A percentile compares a stretch with the other conserved stretches of the same genome.
phyloP scores from a whole-genome alignment of 2,888 invertebrate genomes.

The Cryptus viduatorius region DNA sequence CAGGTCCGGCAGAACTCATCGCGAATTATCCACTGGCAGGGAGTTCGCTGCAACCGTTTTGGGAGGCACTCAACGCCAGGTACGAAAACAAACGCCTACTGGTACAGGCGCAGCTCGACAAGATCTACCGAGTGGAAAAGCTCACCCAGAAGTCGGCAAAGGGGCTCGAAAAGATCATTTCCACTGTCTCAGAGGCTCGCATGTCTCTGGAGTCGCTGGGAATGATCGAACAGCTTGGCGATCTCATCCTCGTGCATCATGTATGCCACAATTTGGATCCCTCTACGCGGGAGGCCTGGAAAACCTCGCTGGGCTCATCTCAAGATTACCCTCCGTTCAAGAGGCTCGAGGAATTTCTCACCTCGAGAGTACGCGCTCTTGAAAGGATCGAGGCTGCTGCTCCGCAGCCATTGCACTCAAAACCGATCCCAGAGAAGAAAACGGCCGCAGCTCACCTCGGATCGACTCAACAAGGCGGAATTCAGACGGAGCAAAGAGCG shows the following conservation, averaged over 20 bases:
- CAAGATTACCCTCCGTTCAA: slow-evolving; percentile 17
- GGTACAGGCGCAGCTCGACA: slow-evolving; percentile 36
- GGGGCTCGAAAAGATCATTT: slow-evolving; percentile 9
- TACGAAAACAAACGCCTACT: slow-evolving; percentile 38
- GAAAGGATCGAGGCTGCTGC: slow-evolving; percentile 8
- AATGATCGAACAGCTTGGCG: neutral
- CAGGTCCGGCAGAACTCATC: neutral
- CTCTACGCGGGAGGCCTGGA: slow-evolving; percentile 29
- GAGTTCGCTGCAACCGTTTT: slow-evolving; percentile 39
- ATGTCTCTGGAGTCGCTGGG: slow-evolving; percentile 7
- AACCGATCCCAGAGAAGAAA: neutral
- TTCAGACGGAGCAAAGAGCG: neutral
- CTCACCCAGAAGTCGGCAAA: neutral
- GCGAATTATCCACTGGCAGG: neutral
- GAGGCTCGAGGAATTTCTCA: slow-evolving; percentile 33
- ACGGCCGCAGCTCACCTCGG: neutral
- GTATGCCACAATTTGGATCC: slow-evolving; percentile 18
- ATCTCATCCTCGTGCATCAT: slow-evolving; percentile 20
- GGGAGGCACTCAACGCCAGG: slow-evolving; percentile 3
- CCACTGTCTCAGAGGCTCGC: slow-evolving; percentile 3
- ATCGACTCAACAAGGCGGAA: neutral
- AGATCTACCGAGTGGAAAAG: neutral
- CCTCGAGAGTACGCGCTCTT: neutral
- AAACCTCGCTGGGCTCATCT: slow-evolving; percentile 31
- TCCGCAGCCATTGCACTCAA: neutral